Percentiles rank a stretch among this genome's conserved stretches.
Conservation (phyloP, 2,888 invertebrate species). For the Sepioteuthis lessoniana region DNA sequence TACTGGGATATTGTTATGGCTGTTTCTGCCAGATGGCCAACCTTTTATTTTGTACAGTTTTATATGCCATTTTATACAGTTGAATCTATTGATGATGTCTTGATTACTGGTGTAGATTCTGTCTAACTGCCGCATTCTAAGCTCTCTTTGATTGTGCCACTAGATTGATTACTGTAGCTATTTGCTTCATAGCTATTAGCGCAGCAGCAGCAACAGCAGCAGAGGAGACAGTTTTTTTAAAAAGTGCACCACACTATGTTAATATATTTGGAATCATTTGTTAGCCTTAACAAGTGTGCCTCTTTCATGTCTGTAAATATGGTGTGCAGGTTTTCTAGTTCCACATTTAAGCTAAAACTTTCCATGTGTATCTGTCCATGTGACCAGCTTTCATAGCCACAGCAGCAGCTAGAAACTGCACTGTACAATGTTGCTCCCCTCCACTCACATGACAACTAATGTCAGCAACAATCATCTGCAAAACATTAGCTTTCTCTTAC, state of each 20-base stretch:
- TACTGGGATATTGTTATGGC: constrained; percentile 11
- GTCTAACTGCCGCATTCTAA: neutral
- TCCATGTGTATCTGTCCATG: neutral
- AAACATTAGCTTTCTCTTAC: neutral
- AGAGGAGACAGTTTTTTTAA: neutral
- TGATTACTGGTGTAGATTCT: neutral
- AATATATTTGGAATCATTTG: constrained; percentile 6
- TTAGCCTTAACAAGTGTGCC: constrained; percentile 4
- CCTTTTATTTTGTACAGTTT: constrained; percentile 33
- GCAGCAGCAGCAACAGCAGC: neutral
- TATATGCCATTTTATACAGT: constrained; percentile 33
- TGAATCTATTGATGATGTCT: neutral
- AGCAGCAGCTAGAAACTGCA: neutral
- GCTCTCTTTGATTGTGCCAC: neutral
- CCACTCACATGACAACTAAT: neutral
- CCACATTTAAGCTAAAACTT: neutral
- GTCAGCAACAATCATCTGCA: neutral
- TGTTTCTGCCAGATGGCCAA: neutral
- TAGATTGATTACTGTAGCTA: neutral
- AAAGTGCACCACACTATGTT: neutral
- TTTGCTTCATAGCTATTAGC: neutral
- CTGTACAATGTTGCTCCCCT: neutral
- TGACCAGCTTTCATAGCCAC: neutral
- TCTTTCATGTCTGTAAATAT: constrained; percentile 1
- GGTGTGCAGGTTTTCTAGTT: constrained; percentile 33